phyloP scores from a whole-genome alignment of 2,113 vertebrate genomes.

The Struthidea cinerea region DNA sequence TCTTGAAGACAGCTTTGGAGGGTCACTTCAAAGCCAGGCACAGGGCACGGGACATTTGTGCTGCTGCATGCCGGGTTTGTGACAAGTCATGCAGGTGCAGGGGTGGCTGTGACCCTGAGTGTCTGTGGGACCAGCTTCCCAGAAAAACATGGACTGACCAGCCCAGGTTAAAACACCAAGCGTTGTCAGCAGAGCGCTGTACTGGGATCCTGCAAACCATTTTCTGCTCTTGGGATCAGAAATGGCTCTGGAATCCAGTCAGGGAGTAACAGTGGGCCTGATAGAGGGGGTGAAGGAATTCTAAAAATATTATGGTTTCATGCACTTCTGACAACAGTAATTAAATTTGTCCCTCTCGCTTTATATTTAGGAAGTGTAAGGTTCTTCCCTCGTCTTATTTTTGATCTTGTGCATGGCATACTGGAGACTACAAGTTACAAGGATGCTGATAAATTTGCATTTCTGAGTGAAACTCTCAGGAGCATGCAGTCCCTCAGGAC shows the following conservation, averaged over 20 bases:
- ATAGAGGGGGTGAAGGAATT: background rate
- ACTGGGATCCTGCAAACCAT: background rate
- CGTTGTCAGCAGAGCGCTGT: accelerated
- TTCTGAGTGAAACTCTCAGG: constrained; percentile 13
- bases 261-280: background rate
- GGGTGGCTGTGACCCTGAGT: background rate
- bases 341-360: background rate
- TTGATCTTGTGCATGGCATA: background rate
- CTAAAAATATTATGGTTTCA: background rate
- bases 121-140: background rate
- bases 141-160: background rate
- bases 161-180: background rate
- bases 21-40: background rate
- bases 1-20: background rate
- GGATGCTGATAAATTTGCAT: background rate
- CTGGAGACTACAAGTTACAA: background rate
- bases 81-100: accelerated
- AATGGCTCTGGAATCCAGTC: background rate
- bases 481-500: background rate
- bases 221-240: background rate
- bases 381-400: background rate
- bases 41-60: accelerated
- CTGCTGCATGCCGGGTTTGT: accelerated
- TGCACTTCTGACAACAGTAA: background rate
- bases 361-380: background rate